These are phyloP conservation scores for Carlito syrichta DNA, from an alignment of 2,113 vertebrate genomes.

Conservation along the genomic window DNA sequence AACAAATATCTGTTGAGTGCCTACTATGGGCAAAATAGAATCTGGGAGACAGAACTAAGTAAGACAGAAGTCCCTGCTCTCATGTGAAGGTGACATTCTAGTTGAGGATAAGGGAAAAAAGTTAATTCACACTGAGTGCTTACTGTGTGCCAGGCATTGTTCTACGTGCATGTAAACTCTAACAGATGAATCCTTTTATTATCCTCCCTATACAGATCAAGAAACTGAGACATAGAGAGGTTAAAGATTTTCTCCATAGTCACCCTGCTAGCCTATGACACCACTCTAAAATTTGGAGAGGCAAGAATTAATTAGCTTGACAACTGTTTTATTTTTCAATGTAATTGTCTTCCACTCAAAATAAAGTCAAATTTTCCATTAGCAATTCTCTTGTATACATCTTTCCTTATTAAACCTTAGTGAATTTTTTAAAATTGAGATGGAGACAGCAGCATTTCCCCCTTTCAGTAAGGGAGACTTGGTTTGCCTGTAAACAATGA, in stretches of 20 bases:
- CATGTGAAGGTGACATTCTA: background rate
- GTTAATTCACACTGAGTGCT: background rate
- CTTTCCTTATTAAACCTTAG: background rate
- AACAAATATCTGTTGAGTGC: background rate
- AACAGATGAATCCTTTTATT: background rate
- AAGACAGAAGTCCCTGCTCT: background rate
- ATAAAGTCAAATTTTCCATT: constrained; percentile 31
- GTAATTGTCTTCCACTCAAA: background rate
- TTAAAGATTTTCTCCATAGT: background rate
- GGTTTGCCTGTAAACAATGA: background rate
- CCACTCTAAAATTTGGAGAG: background rate
- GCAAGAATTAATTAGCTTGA: background rate
- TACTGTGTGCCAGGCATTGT: background rate
- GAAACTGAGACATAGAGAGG: background rate
- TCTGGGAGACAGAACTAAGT: background rate
- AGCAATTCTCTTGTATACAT: background rate
- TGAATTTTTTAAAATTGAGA: background rate
- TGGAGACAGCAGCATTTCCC: background rate
- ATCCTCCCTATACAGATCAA: background rate
- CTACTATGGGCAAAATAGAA: background rate
- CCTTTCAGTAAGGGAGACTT: background rate
- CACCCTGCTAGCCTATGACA: background rate
- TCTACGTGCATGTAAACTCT: background rate
- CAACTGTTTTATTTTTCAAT: background rate
- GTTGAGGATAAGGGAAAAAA: background rate